Evolutionary conservation across 2,888 invertebrate genomes (phyloP).

Genomic region (Drosophila prolongata): DNA sequence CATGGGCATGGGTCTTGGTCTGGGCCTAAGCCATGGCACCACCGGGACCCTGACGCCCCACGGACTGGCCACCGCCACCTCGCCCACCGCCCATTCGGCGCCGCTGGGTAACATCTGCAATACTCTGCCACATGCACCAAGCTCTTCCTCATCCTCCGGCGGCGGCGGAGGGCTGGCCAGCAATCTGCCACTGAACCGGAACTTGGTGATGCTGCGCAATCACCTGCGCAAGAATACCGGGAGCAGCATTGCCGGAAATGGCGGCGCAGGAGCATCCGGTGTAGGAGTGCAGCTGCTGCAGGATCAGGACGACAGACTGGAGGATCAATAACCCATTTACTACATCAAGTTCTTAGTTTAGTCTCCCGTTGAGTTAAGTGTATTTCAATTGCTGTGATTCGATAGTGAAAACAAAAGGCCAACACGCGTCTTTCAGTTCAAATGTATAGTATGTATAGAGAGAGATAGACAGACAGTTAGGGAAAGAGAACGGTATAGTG

Average conservation of each 20-base stretch:
- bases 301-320: conserved; percentile 59
- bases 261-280: conserved; percentile 2
- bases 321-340: conserved; percentile 83
- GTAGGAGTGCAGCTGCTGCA: conserved; percentile 54
- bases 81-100: conserved; percentile 69
- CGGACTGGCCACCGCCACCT: conserved; percentile 63
- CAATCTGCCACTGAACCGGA: conserved; percentile 83
- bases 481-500: conserved; percentile 16
- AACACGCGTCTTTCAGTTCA: conserved; percentile 80
- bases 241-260: conserved; percentile 23
- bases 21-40: conserved; percentile 2
- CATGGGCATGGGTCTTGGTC: conserved; percentile 50
- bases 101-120: conserved; percentile 78
- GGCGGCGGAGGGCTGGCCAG: conserved; percentile 58
- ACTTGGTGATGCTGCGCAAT: conserved; percentile 83
- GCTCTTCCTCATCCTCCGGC: conserved; percentile 51
- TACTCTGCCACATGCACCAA: conserved; percentile 81
- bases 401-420: conserved; percentile 75
- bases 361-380: conserved; percentile 60
- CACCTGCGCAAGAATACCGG: conserved; percentile 83
- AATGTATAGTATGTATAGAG: conserved; percentile 81
- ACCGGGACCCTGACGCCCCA: conserved; percentile 40
- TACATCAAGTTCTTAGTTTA: conserved; percentile 64
- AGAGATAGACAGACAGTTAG: conserved; percentile 51
- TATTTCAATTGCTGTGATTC: conserved; percentile 81